Evolutionary conservation across 2,888 invertebrate species (phyloP), one percentile per base, ranked within the genome.

Genomic region (Odontocerum albicorne): DNA sequence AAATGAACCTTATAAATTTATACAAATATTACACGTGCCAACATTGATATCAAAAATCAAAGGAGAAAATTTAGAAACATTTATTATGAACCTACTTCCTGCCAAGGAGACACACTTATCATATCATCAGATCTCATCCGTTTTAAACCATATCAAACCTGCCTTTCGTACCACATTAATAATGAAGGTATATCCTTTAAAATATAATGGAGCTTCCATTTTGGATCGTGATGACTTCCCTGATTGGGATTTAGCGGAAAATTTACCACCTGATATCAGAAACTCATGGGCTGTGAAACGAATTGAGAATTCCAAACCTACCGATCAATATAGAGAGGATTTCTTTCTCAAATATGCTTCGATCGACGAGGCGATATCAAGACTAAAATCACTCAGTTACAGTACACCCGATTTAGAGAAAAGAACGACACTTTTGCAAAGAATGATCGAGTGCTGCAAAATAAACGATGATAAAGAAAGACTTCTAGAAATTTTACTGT

Each of bases 361-460:
- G 16, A 19, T 27, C 4, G 43, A 50, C 15, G 27, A 40, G 19
- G 57, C 52, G n/a, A 58, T 57, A n/a, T 49, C 55, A n/a, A 36
- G 49, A n/a, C 32, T 45, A 7, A 55, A 39, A 19, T 17, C 22
- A 2, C 15, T 55, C 20, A 39, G 21, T 13, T 21, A 45, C 2
- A 42, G 35, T 13, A 44, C 59, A 2, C 55, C 65, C 1, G 39
- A 58, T 2, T 17, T 46, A 2, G 31, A 56, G 1, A 38, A 42
- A 0, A 63, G 70, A 16, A 13, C 52, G 1, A 7, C 12, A 0
- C 35, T 69, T 1, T 42, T 69, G 1, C 16, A 49, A 0, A 62
- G 63, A 6, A 63, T 72, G 64, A 60, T 73, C 2, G 63, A 56
- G 16, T 63, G 62, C 8, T 72, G 70, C 33, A 64, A 62, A 16